Conservation (phyloP, 2,888 invertebrate species). For the Apodemia zela region DNA sequence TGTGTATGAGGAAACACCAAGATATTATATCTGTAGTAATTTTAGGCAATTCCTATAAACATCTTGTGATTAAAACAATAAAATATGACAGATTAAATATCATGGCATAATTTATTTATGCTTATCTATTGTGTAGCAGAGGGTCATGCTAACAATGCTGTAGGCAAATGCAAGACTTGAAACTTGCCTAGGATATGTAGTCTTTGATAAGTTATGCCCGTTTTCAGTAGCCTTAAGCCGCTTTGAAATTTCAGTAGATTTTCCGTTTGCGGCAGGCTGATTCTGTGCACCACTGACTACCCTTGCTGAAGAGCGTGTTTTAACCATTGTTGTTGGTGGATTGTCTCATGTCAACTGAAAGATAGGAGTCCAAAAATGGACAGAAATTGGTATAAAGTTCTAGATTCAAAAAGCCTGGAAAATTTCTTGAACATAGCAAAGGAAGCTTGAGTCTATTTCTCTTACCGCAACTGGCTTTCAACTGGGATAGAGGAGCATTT, state of each 20-base stretch:
- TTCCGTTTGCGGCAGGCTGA: constrained; percentile 69
- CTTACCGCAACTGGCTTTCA: constrained; percentile 54
- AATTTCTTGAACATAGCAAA: constrained; percentile 61
- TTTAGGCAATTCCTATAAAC: not conserved
- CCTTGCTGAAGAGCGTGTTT: constrained; percentile 79
- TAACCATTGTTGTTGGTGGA: constrained; percentile 79
- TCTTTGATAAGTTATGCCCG: constrained; percentile 65
- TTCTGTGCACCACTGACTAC: constrained; percentile 67
- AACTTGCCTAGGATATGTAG: constrained; percentile 71
- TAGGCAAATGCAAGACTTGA: constrained; percentile 80
- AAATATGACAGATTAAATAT: constrained; percentile 13
- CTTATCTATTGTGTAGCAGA: constrained; percentile 19
- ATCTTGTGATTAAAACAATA: not conserved
- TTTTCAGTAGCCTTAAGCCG: constrained; percentile 68
- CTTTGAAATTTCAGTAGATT: constrained; percentile 65
- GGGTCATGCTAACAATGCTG: constrained; percentile 76
- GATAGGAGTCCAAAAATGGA: constrained; percentile 72
- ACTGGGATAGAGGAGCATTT: constrained; percentile 56
- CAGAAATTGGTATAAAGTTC: constrained; percentile 56
- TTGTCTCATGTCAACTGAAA: constrained; percentile 80
- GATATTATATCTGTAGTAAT: not conserved
- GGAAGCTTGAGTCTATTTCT: constrained; percentile 63
- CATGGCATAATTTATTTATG: constrained; percentile 16
- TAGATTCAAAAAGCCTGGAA: constrained; percentile 58
- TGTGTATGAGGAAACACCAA: no score